Conservation (phyloP, 1,140 invertebrate genomes). For the Atta colombica region DNA sequence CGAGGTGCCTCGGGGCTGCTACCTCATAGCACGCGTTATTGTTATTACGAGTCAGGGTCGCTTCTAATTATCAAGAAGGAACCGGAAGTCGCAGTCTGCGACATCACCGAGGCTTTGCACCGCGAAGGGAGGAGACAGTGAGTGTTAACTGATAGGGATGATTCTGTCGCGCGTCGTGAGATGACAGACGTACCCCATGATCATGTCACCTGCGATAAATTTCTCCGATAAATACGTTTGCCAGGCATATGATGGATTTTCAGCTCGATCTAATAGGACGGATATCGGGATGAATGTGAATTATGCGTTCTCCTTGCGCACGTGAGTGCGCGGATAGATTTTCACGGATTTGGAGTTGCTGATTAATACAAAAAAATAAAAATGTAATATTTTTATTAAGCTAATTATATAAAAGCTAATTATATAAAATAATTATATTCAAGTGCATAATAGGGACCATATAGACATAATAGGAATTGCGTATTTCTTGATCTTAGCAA, state of each 20-base stretch:
- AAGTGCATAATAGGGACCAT: no score
- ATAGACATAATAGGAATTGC: no score
- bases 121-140: not conserved
- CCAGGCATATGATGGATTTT: constrained; percentile 17
- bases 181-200: constrained; percentile 31
- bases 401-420: not conserved
- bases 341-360: not conserved
- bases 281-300: constrained; percentile 6
- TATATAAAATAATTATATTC: not conserved
- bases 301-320: not conserved
- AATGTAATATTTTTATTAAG: no score
- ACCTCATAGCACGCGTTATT: constrained; percentile 66
- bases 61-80: constrained; percentile 76
- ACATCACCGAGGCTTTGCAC: not conserved
- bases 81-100: constrained; percentile 73
- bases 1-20: constrained; percentile 79
- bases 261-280: constrained; percentile 1
- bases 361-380: not conserved
- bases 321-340: no score
- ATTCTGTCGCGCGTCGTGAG: constrained; percentile 7
- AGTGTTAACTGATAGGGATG: not conserved
- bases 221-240: constrained; percentile 39
- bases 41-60: constrained; percentile 70
- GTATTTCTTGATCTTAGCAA: no score
- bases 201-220: constrained; percentile 7